A percentile compares a stretch with the other conserved stretches of the same genome.
Evolutionary conservation across 2,797 vertebrate species (phyloP).

Genomic region (Fratercula arctica): DNA sequence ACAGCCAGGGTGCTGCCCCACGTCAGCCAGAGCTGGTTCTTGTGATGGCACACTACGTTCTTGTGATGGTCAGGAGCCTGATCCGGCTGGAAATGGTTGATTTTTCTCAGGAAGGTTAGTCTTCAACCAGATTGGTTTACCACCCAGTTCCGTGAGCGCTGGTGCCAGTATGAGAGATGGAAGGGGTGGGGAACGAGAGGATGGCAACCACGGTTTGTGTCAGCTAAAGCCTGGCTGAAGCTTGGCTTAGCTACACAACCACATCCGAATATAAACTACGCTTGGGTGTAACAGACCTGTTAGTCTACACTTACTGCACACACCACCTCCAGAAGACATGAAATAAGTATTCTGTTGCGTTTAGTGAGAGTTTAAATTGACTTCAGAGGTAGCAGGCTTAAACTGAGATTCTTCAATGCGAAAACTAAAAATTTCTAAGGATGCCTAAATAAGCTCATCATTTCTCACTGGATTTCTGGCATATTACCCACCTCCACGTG

Average conservation of each 20-base stretch:
- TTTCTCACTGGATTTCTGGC: constrained; percentile 61
- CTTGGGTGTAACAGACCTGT: constrained; percentile 58
- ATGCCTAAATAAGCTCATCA: constrained; percentile 30
- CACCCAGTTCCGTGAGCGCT: neutral
- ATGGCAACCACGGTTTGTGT: neutral
- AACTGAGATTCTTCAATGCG: constrained; percentile 33
- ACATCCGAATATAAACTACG: constrained; percentile 47
- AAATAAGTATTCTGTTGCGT: constrained; percentile 43
- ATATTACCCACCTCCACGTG: constrained; percentile 22
- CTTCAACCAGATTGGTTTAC: neutral
- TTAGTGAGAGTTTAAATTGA: constrained; percentile 40
- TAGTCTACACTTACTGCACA: constrained; percentile 48
- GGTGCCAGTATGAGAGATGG: neutral
- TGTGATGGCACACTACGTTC: rapidly evolving
- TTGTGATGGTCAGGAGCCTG: neutral
- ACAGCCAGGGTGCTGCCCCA: neutral
- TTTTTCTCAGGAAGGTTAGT: neutral
- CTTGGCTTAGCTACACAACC: constrained; percentile 33
- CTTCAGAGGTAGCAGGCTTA: constrained; percentile 43
- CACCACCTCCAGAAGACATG: constrained; percentile 48
- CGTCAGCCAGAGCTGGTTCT: neutral
- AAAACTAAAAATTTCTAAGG: constrained; percentile 46
- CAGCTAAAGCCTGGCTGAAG: constrained; percentile 49
- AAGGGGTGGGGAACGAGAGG: neutral
- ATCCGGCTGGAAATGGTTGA: neutral